These are phyloP conservation scores for Pluvialis apricaria DNA, from an alignment of 2,113 vertebrate species.

Conservation along the genomic window DNA sequence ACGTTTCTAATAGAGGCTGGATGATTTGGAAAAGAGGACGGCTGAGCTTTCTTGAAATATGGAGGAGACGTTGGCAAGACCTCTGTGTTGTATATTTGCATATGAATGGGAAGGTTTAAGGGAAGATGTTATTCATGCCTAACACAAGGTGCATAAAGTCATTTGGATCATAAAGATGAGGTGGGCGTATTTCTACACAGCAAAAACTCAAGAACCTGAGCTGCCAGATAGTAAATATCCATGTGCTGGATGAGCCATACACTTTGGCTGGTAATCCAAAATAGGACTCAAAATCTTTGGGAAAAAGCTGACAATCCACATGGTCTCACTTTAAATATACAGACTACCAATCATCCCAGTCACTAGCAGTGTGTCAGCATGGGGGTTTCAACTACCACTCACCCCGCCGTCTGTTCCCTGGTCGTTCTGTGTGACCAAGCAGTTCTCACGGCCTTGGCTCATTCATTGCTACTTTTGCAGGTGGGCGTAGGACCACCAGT, in stretches of 20 bases:
- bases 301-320: neutral
- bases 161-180: neutral
- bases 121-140: neutral
- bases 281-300: neutral
- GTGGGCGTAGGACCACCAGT: neutral
- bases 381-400: neutral
- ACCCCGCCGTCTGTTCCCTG: fast-evolving
- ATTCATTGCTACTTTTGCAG: neutral
- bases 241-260: neutral
- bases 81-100: neutral
- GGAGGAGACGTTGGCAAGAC: neutral
- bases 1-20: neutral
- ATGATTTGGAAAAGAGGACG: neutral
- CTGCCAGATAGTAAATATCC: neutral
- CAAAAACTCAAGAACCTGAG: neutral
- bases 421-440: neutral
- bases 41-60: neutral
- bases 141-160: neutral
- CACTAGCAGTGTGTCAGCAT: neutral
- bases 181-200: neutral
- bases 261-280: neutral
- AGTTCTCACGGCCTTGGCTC: neutral
- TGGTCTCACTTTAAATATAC: neutral
- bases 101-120: neutral
- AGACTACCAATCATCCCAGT: too few species aligned